phyloP scores from a whole-genome alignment of 2,888 invertebrate genomes.

The Eurois occulta region DNA sequence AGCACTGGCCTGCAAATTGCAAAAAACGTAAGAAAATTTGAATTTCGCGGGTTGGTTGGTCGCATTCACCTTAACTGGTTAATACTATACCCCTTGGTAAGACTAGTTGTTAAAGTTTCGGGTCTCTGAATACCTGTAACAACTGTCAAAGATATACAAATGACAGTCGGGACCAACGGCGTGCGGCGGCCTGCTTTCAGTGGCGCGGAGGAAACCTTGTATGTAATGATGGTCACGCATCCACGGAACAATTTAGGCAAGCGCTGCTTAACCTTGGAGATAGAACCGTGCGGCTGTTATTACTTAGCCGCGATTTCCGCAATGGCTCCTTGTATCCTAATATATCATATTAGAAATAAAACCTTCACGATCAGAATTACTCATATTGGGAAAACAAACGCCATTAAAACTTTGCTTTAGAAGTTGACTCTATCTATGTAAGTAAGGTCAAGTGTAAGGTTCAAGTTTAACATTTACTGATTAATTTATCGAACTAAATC shows the following conservation, averaged over 20 bases:
- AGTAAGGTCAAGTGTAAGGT: conserved; percentile 47
- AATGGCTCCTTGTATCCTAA: not conserved
- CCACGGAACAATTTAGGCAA: not conserved
- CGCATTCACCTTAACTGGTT: too few relatives aligned
- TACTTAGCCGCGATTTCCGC: not conserved
- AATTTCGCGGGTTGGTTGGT: too few relatives aligned
- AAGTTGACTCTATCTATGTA: conserved; percentile 2
- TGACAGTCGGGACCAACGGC: not conserved
- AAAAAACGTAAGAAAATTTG: too few relatives aligned
- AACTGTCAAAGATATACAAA: too few relatives aligned
- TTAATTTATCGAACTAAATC: conserved; percentile 39
- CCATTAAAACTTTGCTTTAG: not conserved
- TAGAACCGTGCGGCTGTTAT: not conserved
- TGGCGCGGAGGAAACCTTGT: too few relatives aligned
- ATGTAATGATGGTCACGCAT: not conserved
- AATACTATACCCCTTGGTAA: not conserved
- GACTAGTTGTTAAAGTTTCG: too few relatives aligned
- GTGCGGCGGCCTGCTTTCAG: not conserved
- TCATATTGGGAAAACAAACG: not conserved
- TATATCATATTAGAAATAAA: not conserved
- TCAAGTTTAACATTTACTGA: conserved; percentile 28
- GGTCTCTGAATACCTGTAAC: too few relatives aligned
- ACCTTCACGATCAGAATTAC: not conserved
- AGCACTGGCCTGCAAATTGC: too few relatives aligned
- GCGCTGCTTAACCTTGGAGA: too few relatives aligned